Evolutionary conservation across 1,140 invertebrate genomes (phyloP).

Genomic region (Archivesica marissinica): DNA sequence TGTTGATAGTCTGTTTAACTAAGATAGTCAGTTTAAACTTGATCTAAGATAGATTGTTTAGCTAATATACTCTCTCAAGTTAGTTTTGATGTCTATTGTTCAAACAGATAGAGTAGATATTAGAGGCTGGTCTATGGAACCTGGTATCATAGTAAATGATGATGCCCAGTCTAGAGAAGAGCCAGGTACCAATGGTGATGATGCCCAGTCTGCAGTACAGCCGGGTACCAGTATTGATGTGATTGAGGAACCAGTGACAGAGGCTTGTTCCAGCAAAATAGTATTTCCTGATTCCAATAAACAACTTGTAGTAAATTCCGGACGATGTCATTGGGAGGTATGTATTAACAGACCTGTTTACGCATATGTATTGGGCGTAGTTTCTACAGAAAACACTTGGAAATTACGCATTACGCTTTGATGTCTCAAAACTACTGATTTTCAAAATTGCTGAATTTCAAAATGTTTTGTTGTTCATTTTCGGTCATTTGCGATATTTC

Average conservation of each 20-base stretch:
- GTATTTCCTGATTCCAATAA: conserved; percentile 42
- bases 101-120: background rate
- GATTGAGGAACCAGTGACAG: background rate
- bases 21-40: too few relatives aligned
- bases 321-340: conserved; percentile 23
- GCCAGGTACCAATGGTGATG: background rate
- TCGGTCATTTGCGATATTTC: too few relatives aligned
- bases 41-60: too few relatives aligned
- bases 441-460: too few relatives aligned
- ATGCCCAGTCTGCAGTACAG: background rate
- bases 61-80: too few relatives aligned
- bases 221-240: conserved; percentile 25
- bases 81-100: too few relatives aligned
- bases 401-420: too few relatives aligned
- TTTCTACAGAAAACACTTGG: too few relatives aligned
- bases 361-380: too few relatives aligned
- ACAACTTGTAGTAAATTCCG: conserved; percentile 39
- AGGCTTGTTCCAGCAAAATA: background rate
- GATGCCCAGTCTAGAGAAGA: background rate
- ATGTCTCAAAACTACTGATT: too few relatives aligned
- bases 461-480: too few relatives aligned
- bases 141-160: background rate
- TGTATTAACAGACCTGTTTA: background rate
- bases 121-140: background rate
- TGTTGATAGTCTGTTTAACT: too few relatives aligned